phyloP scores from a whole-genome alignment of 2,888 invertebrate species.

The Euclidia mi region DNA sequence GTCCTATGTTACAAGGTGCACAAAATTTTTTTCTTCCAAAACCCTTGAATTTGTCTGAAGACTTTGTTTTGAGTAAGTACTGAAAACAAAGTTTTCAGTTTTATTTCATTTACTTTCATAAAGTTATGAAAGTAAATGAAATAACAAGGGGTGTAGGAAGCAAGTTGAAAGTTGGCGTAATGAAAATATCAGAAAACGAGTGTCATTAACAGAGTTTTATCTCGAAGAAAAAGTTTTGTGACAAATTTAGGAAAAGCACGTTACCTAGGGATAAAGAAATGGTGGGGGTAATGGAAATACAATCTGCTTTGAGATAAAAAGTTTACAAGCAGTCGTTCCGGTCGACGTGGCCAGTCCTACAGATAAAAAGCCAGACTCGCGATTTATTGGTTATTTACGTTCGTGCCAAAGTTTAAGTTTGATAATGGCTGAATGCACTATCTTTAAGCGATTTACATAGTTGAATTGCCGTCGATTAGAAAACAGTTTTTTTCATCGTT shows the following conservation, averaged over 20 bases:
- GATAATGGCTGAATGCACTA: too few relatives aligned
- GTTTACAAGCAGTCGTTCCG: conserved; percentile 48
- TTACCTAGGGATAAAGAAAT: conserved; percentile 21
- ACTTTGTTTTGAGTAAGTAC: conserved; percentile 42
- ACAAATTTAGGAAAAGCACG: conserved; percentile 78
- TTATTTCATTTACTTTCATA: too few relatives aligned
- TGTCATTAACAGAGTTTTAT: conserved; percentile 75
- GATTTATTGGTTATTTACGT: conserved; percentile 39
- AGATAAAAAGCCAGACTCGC: conserved; percentile 28
- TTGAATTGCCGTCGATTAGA: too few relatives aligned
- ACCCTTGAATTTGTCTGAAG: conserved; percentile 21
- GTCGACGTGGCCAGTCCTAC: conserved; percentile 36
- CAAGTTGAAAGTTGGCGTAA: conserved; percentile 49
- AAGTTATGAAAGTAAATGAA: conserved; percentile 47
- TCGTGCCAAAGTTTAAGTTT: conserved; percentile 22
- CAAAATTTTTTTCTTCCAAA: conserved; percentile 14
- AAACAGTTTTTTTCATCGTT: too few relatives aligned
- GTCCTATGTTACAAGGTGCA: conserved; percentile 31
- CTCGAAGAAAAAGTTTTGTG: conserved; percentile 67
- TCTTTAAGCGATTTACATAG: too few relatives aligned
- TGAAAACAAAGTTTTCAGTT: too few relatives aligned
- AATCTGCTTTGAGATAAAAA: conserved; percentile 53
- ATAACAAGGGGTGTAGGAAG: conserved; percentile 38
- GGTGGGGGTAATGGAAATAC: conserved; percentile 47
- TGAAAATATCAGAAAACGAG: conserved; percentile 74